These are phyloP conservation scores for Bombus consobrinus DNA, from an alignment of 1,140 invertebrate species.

Conservation along the genomic window DNA sequence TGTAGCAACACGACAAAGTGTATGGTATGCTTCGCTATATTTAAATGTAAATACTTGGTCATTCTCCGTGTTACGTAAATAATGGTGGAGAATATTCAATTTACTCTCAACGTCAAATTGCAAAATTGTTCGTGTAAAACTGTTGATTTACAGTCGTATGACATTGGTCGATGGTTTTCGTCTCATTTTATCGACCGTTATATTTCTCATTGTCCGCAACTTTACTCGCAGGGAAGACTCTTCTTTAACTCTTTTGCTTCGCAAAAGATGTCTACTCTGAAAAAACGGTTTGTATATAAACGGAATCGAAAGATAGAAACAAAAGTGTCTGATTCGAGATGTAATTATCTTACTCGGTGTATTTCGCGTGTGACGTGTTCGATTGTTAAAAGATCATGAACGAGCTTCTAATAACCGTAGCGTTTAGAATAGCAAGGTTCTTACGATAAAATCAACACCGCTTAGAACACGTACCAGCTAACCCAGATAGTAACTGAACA, in stretches of 20 bases:
- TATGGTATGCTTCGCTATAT: not conserved
- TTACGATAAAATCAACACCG: not conserved
- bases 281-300: not conserved
- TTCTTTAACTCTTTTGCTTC: not conserved
- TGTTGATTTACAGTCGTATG: conserved; percentile 8
- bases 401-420: not conserved
- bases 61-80: not conserved
- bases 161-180: conserved; percentile 25
- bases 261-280: not conserved
- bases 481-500: not conserved
- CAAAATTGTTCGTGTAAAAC: not conserved
- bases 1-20: not conserved
- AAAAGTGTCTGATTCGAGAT: not conserved
- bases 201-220: not conserved
- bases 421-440: not conserved
- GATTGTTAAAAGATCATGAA: not conserved
- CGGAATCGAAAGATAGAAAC: not conserved
- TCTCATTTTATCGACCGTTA: conserved; percentile 22
- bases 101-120: not conserved
- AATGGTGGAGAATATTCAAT: not conserved
- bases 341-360: not conserved
- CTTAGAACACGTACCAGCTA: not conserved
- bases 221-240: no score
- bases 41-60: not conserved
- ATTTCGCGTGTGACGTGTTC: not conserved